Base-by-base conservation (phyloP, 1,140 invertebrate species). In the Brachionus sp. region DNA sequence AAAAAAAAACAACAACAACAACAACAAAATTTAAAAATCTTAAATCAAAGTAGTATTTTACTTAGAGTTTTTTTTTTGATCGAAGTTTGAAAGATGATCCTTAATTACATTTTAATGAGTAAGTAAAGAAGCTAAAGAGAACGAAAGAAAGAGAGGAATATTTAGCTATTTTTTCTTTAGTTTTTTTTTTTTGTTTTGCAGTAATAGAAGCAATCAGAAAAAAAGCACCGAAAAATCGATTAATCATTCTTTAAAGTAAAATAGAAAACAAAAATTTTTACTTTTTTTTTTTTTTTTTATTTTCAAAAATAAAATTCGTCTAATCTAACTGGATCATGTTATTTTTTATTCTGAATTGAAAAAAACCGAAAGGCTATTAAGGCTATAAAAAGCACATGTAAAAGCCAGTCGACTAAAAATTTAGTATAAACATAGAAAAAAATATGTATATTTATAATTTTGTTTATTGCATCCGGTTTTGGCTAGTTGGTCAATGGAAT, bases 51-150 rank as follows among this genome's bases (percentile, higher is more conserved):
- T 16, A 70, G 66, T 19, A 39, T 70, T 66, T 68, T 68, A 68
- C 25, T 29, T 68, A n/a, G 13, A 33, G 19, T 6, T 46, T 46
- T 57, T 19, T 68, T 68, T 39, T 70, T 70, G 66, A 70, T 70
- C 29, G n/a, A 19, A 70, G 33, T 70, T 66, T 66, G 66, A 70
- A 70, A 70, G 66, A 70, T 19, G 66, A 70, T 37, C 35, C 66
- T 75, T 75, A 75, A 75, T 75, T 75, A 29, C 37, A 75, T 75
- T 75, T 75, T 75, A 75, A 75, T 75, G 70, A 75, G 70, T 75
- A 70, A 70, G 66, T 70, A 39, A 70, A 57, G 19, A 57, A 16
- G 16, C 29, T 29, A 57, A 57, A 23, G 19, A 57, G 50, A n/a
- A 9, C 9, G 19, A 23, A 39, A 70, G 64, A 66, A 33, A 66